Evolutionary conservation across 92 coral and sea anemone species (phyloP), one percentile per base, ranked within the genome.

Genomic region (Umimayanthus chanpuru): DNA sequence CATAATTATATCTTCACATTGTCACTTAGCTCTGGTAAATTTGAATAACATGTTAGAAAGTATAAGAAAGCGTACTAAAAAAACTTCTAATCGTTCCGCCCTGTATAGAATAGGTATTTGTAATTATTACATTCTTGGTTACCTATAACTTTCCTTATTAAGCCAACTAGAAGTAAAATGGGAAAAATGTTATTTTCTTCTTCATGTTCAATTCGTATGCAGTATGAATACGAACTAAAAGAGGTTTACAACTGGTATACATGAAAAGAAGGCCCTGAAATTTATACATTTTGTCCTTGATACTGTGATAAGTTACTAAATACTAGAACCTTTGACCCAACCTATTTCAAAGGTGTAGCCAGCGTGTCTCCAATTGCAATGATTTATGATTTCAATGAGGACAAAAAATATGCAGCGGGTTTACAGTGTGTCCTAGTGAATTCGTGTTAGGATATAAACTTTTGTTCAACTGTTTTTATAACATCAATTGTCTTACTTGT

Each of bases 341-440:
- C 77, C 77, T 47, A 47, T 26, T 41, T 28, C 14, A 44, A 41
- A 21, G 76, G 11, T 82, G 47, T 26, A 82, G 86, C 15, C 86
- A 9, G 25, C 58, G 78, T 70, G 78, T 9, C 78, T 66, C 77
- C 77, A n/a, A 26, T 29, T 41, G 43, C 21, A 47, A 47, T 83
- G 87, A 83, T 83, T 83, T 83, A 83, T 73, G 77, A 83, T 83
- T 83, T 83, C 26, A 83, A 83, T 67, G 23, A 10, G 20, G 64
- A 70, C 41, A 40, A 41, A 29, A 43, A 82, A 12, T 66, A 28
- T n/a, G 61, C 64, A 44, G 76, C 50, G 76, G 44, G 18, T 53
- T 1, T 15, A 9, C 12, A 11, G 4, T 53, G 18, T 53, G 18
- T 11, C 11, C 58, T 53, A 53, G 18, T 15, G 12, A 53, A 53